phyloP scores from a whole-genome alignment of 23 tunicate genomes.

The Ciona savignyi region DNA sequence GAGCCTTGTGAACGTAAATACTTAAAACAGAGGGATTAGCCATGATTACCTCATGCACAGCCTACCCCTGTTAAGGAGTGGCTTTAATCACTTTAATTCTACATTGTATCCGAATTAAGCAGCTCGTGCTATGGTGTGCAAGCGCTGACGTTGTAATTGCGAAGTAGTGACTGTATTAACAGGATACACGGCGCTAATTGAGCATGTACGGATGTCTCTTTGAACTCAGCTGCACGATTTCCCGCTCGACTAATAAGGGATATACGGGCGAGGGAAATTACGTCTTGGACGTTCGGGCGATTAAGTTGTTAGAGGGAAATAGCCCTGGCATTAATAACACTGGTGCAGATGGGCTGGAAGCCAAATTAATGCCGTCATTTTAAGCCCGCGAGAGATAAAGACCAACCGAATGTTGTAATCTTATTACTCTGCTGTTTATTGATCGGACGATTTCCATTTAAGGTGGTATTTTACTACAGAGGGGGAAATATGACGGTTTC shows the following conservation, averaged over 20 bases:
- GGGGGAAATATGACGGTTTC: too few species aligned
- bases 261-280: not conserved
- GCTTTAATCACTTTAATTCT: not conserved
- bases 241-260: not conserved
- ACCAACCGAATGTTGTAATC: too few species aligned
- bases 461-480: too few species aligned
- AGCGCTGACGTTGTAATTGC: not conserved
- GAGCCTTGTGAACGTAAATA: not conserved
- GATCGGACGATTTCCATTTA: too few species aligned
- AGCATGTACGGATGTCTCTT: not conserved
- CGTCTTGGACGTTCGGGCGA: not conserved
- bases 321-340: not conserved
- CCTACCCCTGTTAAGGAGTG: not conserved
- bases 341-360: not conserved
- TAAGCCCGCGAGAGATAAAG: too few species aligned
- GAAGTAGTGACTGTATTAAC: not conserved
- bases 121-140: not conserved
- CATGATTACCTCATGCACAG: not conserved
- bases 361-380: too few species aligned
- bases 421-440: too few species aligned
- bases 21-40: not conserved
- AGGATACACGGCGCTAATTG: not conserved
- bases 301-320: not conserved
- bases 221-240: not conserved
- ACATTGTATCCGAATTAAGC: not conserved